phyloP scores from a whole-genome alignment of 2,113 vertebrate species.

The Gymnobelideus leadbeateri region DNA sequence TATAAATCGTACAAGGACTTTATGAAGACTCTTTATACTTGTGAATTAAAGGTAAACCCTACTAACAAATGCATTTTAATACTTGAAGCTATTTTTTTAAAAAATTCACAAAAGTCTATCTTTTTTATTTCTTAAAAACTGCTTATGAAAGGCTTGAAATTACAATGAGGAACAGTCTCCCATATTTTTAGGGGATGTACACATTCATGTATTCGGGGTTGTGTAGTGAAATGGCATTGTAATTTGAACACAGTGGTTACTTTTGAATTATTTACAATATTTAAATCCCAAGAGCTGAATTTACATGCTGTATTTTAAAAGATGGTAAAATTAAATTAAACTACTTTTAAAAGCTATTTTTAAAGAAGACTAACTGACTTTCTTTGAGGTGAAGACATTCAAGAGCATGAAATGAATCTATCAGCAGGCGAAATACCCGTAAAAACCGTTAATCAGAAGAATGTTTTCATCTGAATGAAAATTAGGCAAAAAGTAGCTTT shows the following conservation, averaged over 20 bases:
- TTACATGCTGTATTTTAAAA: background rate
- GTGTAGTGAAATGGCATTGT: background rate
- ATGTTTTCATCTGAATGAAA: background rate
- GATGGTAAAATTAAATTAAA: background rate
- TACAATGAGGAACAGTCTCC: background rate
- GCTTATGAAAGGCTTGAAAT: slow-evolving; percentile 4
- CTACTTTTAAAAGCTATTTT: slow-evolving; percentile 5
- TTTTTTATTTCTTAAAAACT: slow-evolving; percentile 35
- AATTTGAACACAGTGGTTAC: background rate
- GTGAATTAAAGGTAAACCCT: slow-evolving; percentile 19
- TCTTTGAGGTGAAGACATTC: background rate
- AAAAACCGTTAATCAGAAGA: slow-evolving; percentile 16
- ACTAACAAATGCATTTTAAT: background rate
- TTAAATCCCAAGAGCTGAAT: background rate
- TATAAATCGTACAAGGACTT: background rate
- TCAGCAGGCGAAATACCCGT: background rate
- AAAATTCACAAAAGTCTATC: slow-evolving; percentile 16
- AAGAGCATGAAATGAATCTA: background rate
- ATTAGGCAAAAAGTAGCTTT: slow-evolving; percentile 53
- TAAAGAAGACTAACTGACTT: background rate
- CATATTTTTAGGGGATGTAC: background rate
- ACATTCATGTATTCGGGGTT: background rate
- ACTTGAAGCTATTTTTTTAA: slow-evolving; percentile 9
- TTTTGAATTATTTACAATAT: slow-evolving; percentile 9
- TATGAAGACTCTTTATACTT: background rate